Conservation (phyloP, 2,888 invertebrate species). For the Drosophila yooni region DNA sequence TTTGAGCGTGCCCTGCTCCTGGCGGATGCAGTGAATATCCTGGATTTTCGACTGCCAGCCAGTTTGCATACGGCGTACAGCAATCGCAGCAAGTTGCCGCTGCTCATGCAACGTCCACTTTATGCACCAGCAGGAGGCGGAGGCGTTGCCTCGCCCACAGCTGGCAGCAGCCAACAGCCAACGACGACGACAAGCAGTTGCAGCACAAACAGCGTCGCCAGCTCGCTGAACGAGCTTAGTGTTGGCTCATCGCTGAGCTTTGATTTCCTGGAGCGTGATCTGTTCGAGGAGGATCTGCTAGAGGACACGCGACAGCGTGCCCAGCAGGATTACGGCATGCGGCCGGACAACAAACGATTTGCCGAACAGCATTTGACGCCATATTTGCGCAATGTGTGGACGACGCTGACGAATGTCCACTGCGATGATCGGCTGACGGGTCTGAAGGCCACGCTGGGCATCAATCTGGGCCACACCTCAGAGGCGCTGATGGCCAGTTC, state of each 20-base stretch:
- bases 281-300: conserved; percentile 76
- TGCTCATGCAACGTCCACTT: conserved; percentile 77
- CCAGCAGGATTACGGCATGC: conserved; percentile 89
- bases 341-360: conserved; percentile 92
- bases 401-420: conserved; percentile 83
- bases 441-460: conserved; percentile 84
- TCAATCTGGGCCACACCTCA: conserved; percentile 74
- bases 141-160: conserved; percentile 57
- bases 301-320: conserved; percentile 89
- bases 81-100: conserved; percentile 81
- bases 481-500: conserved; percentile 82
- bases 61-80: conserved; percentile 82
- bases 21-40: conserved; percentile 81
- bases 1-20: conserved; percentile 85
- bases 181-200: conserved; percentile 47
- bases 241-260: conserved; percentile 68
- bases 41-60: conserved; percentile 83
- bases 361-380: conserved; percentile 91
- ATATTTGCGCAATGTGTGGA: conserved; percentile 92
- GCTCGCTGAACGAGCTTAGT: conserved; percentile 59
- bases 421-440: conserved; percentile 89
- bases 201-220: conserved; percentile 55
- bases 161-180: conserved; percentile 39
- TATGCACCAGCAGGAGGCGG: conserved; percentile 52
- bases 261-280: conserved; percentile 70